A percentile compares a stretch with the other conserved stretches of the same genome.
Conservation (phyloP, 2,797 vertebrate genomes). For the Sebastes minor region DNA sequence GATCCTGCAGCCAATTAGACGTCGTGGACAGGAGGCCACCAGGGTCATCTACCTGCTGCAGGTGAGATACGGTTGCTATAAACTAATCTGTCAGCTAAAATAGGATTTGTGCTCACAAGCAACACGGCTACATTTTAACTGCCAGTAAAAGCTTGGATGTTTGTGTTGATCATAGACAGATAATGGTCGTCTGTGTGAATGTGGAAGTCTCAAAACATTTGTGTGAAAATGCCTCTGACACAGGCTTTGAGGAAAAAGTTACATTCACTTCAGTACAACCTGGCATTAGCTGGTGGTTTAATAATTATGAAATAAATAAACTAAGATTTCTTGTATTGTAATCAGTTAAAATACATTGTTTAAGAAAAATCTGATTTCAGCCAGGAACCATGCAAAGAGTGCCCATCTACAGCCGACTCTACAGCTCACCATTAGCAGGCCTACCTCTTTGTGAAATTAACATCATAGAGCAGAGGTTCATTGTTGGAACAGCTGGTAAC, state of each 20-base stretch:
- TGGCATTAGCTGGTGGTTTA: neutral
- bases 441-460: slow-evolving; percentile 17
- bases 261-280: neutral
- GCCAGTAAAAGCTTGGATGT: neutral
- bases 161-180: neutral
- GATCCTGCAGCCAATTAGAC: slow-evolving; percentile 88
- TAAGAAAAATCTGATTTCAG: neutral
- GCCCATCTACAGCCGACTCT: no score
- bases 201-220: neutral
- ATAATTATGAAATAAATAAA: neutral
- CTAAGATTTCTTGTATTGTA: neutral
- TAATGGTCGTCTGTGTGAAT: neutral
- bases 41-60: slow-evolving; percentile 91
- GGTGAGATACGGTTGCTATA: slow-evolving; percentile 74
- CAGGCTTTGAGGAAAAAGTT: fast-evolving
- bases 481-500: neutral
- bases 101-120: neutral
- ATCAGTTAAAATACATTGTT: neutral
- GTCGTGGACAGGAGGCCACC: slow-evolving; percentile 85
- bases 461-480: slow-evolving; percentile 1
- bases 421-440: neutral
- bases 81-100: neutral
- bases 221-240: neutral
- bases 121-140: neutral
- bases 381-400: no score